phyloP scores from a whole-genome alignment of 2,888 invertebrate species.

The Augochlorella aurata region DNA sequence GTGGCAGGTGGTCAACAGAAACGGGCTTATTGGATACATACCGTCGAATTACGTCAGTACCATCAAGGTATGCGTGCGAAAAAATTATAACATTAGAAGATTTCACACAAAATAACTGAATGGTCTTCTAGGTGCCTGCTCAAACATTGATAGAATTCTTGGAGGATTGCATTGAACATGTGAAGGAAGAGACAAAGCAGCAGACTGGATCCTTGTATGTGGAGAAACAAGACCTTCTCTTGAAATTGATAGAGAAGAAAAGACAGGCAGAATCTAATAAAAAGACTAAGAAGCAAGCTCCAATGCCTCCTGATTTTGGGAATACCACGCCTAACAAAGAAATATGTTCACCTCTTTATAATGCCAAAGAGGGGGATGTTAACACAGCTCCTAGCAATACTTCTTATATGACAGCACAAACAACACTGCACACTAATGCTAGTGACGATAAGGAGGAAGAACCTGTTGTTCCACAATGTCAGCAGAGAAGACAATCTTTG shows the following conservation, averaged over 20 bases:
- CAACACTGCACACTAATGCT: conserved; percentile 51
- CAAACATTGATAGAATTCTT: conserved; percentile 89
- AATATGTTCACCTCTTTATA: conserved; percentile 55
- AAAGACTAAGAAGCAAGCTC: conserved; percentile 79
- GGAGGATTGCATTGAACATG: conserved; percentile 86
- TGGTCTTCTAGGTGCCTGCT: conserved; percentile 85
- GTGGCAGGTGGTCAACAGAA: conserved; percentile 94
- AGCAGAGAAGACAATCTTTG: conserved; percentile 65
- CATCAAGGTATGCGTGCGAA: conserved; percentile 86
- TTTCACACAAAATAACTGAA: background rate
- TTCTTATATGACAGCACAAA: conserved; percentile 69
- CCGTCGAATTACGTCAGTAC: conserved; percentile 93
- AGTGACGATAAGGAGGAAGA: conserved; percentile 50
- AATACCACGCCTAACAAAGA: conserved; percentile 73
- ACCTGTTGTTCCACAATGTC: conserved; percentile 36
- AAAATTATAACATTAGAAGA: background rate
- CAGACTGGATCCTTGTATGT: conserved; percentile 82
- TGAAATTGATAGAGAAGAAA: conserved; percentile 86
- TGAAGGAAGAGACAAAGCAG: conserved; percentile 76
- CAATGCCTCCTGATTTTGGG: conserved; percentile 78
- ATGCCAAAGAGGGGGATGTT: conserved; percentile 63
- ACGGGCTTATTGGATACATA: conserved; percentile 92
- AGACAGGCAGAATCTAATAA: conserved; percentile 83
- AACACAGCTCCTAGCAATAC: conserved; percentile 66
- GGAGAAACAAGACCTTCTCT: conserved; percentile 86